A percentile compares a stretch with the other conserved stretches of the same genome.
These are phyloP conservation scores for Orthonychiurus folsomi DNA, from an alignment of 2,888 invertebrate species.

Conservation along the genomic window DNA sequence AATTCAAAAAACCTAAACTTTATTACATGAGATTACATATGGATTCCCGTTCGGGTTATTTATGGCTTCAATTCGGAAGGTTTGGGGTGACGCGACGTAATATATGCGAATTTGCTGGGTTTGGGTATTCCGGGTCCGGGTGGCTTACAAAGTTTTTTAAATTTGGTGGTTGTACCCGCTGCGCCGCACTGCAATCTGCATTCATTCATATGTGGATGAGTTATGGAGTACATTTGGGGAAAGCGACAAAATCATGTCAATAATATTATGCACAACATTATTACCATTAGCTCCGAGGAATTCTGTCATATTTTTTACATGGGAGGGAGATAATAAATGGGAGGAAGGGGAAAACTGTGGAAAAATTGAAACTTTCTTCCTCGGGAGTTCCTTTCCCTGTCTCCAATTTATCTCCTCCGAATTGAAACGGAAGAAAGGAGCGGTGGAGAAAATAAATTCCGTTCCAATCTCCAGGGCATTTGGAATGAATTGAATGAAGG, in stretches of 20 bases:
- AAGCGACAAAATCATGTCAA: conserved; percentile 1
- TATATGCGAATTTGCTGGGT: too few relatives aligned
- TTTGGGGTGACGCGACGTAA: too few relatives aligned
- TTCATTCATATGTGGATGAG: background rate
- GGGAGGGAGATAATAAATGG: background rate
- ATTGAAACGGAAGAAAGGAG: background rate
- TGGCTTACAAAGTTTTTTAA: too few relatives aligned
- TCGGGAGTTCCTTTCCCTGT: too few relatives aligned
- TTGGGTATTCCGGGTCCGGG: too few relatives aligned
- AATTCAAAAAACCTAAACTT: too few relatives aligned
- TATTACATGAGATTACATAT: background rate
- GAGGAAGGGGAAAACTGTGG: background rate
- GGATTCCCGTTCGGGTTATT: background rate
- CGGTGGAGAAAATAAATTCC: too few relatives aligned
- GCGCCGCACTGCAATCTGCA: background rate
- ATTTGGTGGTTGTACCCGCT: too few relatives aligned
- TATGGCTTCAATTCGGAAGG: background rate
- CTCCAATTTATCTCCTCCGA: background rate
- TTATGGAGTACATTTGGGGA: background rate
- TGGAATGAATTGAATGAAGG: too few relatives aligned
- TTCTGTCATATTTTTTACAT: background rate
- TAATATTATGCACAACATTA: background rate
- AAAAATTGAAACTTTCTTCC: background rate
- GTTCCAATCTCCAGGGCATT: too few relatives aligned
- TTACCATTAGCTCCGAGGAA: background rate